Evolutionary conservation across 64 coral and sea anemone species (phyloP).

Genomic region (Cladopsammia gracilis): DNA sequence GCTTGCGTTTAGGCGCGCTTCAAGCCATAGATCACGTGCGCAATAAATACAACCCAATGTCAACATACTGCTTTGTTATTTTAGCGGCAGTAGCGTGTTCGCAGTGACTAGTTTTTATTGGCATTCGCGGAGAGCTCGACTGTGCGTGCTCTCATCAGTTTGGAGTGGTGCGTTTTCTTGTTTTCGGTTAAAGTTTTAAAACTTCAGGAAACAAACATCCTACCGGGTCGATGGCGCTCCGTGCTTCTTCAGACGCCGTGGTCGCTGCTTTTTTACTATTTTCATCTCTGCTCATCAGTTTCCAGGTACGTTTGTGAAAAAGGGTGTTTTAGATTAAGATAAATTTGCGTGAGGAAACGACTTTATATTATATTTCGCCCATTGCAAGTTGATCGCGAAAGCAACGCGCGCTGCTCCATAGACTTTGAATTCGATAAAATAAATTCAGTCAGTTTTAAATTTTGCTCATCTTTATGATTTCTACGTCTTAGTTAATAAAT

Average conservation of each 20-base stretch:
- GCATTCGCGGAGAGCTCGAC: not conserved
- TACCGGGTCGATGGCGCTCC: not conserved
- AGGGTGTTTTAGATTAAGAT: too few species aligned
- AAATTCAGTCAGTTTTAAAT: too few species aligned
- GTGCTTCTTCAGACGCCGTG: not conserved
- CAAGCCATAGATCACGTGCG: not conserved
- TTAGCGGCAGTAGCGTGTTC: not conserved
- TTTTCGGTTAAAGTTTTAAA: not conserved
- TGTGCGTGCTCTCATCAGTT: not conserved
- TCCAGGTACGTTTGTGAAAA: conserved; percentile 11
- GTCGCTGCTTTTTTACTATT: not conserved
- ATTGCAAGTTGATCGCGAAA: too few species aligned
- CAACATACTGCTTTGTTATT: not conserved
- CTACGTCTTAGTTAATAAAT: too few species aligned
- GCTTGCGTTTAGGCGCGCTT: not conserved
- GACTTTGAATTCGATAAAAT: too few species aligned
- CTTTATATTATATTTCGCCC: too few species aligned
- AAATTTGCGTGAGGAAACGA: too few species aligned
- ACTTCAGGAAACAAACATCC: not conserved
- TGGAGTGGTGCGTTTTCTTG: not conserved
- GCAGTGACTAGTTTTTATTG: not conserved
- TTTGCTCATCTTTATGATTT: too few species aligned
- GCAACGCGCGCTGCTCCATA: too few species aligned
- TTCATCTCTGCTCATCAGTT: not conserved
- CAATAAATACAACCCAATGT: not conserved